Conservation (phyloP, 2,113 vertebrate genomes). For the Odocoileus hemionus region DNA sequence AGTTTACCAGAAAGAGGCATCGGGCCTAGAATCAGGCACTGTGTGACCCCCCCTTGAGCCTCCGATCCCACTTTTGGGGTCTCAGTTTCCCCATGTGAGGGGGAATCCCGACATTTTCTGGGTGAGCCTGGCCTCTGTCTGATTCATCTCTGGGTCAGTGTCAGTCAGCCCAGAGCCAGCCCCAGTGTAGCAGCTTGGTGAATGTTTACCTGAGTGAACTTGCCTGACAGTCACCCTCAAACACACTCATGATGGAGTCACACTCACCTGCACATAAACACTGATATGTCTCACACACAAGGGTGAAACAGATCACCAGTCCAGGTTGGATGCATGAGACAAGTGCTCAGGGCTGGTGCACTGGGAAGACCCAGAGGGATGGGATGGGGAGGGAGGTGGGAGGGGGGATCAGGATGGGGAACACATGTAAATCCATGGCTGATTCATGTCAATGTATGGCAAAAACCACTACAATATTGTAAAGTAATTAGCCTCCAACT, state of each 20-base stretch:
- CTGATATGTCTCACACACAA: no score
- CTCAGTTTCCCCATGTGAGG: not conserved
- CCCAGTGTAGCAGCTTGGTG: fast-evolving
- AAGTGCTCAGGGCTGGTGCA: no score
- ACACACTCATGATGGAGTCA: not conserved
- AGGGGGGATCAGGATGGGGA: no score
- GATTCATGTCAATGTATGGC: no score
- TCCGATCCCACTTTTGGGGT: not conserved
- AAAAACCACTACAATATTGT: no score
- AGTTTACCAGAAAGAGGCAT: not conserved
- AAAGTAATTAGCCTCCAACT: no score
- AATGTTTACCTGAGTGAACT: not conserved
- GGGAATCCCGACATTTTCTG: no score
- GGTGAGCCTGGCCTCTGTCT: not conserved
- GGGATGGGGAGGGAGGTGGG: no score
- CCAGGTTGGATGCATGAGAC: no score
- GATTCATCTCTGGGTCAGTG: not conserved
- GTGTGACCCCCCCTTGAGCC: not conserved
- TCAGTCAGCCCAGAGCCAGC: not conserved
- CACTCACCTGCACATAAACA: not conserved
- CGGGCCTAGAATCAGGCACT: not conserved
- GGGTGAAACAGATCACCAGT: no score
- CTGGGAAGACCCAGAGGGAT: no score
- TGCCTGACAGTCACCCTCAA: not conserved
- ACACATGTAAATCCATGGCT: no score